A percentile compares a stretch with the other conserved stretches of the same genome.
Evolutionary conservation across 2,888 invertebrate genomes (phyloP).

Genomic region (Celastrina argiolus): DNA sequence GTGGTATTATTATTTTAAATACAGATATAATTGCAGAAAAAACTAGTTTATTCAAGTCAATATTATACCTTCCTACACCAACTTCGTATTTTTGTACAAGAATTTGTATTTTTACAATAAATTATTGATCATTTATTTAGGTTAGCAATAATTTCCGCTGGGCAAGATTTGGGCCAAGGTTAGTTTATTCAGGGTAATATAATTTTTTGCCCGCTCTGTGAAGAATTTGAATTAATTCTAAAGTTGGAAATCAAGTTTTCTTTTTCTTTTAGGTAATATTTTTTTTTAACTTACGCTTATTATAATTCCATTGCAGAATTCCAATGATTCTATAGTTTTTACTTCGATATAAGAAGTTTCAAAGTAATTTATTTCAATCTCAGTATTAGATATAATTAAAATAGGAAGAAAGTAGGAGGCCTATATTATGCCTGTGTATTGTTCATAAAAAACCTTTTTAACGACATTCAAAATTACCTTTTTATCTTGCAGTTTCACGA

Average conservation of each 20-base stretch:
- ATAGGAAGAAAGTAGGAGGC: too few relatives aligned
- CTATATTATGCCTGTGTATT: too few relatives aligned
- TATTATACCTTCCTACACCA: too few relatives aligned
- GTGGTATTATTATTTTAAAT: background rate
- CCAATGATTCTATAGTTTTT: background rate
- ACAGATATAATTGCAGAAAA: too few relatives aligned
- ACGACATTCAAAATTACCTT: too few relatives aligned
- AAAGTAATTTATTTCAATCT: too few relatives aligned
- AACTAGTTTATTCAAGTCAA: too few relatives aligned
- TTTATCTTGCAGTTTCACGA: too few relatives aligned
- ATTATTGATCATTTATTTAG: background rate
- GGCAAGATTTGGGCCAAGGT: background rate
- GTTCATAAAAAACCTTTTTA: too few relatives aligned
- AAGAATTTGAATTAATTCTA: background rate
- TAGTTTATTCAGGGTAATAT: background rate
- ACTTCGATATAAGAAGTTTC: background rate
- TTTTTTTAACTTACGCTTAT: background rate
- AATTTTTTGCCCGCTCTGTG: background rate
- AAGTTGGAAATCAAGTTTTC: background rate
- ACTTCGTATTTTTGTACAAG: background rate
- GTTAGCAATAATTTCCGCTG: background rate
- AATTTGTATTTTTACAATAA: background rate
- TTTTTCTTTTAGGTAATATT: background rate
- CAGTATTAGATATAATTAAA: too few relatives aligned
- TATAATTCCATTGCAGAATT: background rate